Conservation (phyloP, 1,140 invertebrate species). For the Pseudomyrmex cubaensis region DNA sequence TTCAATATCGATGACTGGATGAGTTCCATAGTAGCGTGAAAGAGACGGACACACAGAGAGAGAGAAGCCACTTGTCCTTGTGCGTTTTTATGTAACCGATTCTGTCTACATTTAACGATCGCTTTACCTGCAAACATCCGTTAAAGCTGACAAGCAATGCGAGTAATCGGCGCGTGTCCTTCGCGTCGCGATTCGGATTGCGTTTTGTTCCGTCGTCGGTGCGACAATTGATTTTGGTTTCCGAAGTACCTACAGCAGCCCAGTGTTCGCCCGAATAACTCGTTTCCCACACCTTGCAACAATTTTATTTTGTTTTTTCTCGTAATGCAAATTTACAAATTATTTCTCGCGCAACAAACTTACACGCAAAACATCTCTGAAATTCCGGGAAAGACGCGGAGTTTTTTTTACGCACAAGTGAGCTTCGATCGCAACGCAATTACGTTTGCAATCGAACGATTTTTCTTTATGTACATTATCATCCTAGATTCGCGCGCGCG, state of each 20-base stretch:
- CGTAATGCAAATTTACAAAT: too few species aligned
- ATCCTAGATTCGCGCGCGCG: conserved; percentile 27
- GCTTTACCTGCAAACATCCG: conserved; percentile 7
- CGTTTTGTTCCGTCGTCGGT: not conserved
- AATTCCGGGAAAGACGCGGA: too few species aligned
- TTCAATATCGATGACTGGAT: conserved; percentile 66
- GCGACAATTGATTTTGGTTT: not conserved
- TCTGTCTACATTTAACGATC: conserved; percentile 76
- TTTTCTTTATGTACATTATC: conserved; percentile 2
- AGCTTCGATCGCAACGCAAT: too few species aligned
- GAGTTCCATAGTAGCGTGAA: conserved; percentile 15
- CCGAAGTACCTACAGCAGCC: too few species aligned
- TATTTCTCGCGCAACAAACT: too few species aligned
- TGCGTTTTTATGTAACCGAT: conserved; percentile 70
- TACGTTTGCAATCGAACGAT: too few species aligned
- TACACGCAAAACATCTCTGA: too few species aligned
- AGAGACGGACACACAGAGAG: conserved; percentile 11
- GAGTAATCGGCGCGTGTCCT: not conserved
- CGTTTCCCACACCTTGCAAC: too few species aligned
- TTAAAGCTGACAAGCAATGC: conserved; percentile 21
- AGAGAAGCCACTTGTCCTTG: conserved; percentile 39
- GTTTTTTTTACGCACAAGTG: too few species aligned
- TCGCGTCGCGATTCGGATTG: not conserved
- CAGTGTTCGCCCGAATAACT: not conserved
- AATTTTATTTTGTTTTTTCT: too few species aligned